Percentiles rank a stretch among this genome's conserved stretches.
These are phyloP conservation scores for Drymonia ruficornis DNA, from an alignment of 2,888 invertebrate species.

Conservation along the genomic window DNA sequence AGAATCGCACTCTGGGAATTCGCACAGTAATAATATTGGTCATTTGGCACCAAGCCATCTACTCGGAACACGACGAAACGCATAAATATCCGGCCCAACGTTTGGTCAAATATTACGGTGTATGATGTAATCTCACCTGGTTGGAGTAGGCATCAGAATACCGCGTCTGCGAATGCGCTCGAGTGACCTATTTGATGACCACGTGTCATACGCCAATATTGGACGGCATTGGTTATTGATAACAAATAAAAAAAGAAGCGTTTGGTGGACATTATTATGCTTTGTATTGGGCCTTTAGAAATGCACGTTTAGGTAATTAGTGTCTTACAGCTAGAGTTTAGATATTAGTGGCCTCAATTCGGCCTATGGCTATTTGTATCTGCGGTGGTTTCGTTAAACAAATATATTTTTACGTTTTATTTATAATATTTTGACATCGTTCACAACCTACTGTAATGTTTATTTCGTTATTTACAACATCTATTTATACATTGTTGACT, in stretches of 20 bases:
- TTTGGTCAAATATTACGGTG: constrained; percentile 37
- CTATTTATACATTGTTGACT: constrained; percentile 29
- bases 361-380: not conserved
- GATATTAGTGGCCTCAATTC: not conserved
- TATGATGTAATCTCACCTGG: constrained; percentile 30
- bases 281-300: not conserved
- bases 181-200: not conserved
- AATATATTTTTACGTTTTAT: not conserved
- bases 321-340: not conserved
- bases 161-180: not conserved
- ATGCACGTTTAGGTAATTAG: not conserved
- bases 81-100: constrained; percentile 39
- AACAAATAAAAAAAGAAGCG: not conserved
- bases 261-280: too few relatives aligned
- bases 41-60: constrained; percentile 41
- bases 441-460: not conserved
- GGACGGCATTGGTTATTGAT: not conserved
- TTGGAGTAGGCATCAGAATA: not conserved
- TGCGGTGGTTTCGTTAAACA: not conserved
- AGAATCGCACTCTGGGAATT: constrained; percentile 34
- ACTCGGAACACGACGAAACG: constrained; percentile 32
- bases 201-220: constrained; percentile 3
- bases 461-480: constrained; percentile 19
- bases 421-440: not conserved
- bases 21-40: constrained; percentile 35